Evolutionary conservation across 1,140 invertebrate species (phyloP).

Genomic region (Drosophila paulistorum): DNA sequence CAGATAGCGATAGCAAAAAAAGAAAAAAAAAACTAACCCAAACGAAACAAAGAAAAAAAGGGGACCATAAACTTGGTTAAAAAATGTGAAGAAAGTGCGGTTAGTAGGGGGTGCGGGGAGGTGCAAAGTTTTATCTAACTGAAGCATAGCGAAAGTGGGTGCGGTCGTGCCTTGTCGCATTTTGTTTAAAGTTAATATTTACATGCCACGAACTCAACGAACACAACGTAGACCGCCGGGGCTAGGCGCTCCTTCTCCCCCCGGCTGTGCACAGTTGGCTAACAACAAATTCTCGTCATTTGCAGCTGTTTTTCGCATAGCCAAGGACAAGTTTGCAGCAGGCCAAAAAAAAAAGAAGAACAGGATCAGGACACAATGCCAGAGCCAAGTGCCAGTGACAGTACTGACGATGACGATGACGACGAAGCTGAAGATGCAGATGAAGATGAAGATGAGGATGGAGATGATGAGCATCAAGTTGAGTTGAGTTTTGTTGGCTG

Average conservation of each 20-base stretch:
- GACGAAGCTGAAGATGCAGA: neutral
- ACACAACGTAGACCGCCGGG: neutral
- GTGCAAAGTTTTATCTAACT: slow-evolving; percentile 66
- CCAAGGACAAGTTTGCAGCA: slow-evolving; percentile 36
- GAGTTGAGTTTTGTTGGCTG: slow-evolving; percentile 41
- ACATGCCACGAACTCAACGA: slow-evolving; percentile 64
- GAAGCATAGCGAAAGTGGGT: slow-evolving; percentile 38
- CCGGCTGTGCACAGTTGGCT: slow-evolving; percentile 1
- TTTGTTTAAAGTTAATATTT: slow-evolving; percentile 80
- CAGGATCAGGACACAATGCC: slow-evolving; percentile 11
- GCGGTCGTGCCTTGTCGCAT: slow-evolving; percentile 62
- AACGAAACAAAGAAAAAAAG: neutral
- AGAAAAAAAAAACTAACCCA: neutral
- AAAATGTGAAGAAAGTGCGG: slow-evolving; percentile 40
- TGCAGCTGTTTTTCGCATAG: slow-evolving; percentile 62
- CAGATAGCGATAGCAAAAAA: slow-evolving; percentile 14
- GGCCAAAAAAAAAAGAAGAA: slow-evolving; percentile 13
- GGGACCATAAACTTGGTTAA: slow-evolving; percentile 48
- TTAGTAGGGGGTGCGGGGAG: neutral
- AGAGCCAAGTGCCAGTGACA: slow-evolving; percentile 35
- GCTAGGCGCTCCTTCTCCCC: neutral
- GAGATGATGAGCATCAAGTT: slow-evolving; percentile 56
- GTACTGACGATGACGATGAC: slow-evolving; percentile 44
- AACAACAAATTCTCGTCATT: slow-evolving; percentile 77
- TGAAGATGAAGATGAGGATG: slow-evolving; percentile 9